A percentile compares a stretch with the other conserved stretches of the same genome.
These are phyloP conservation scores for Anniella stebbinsi DNA, from an alignment of 2,797 vertebrate species.

Conservation along the genomic window DNA sequence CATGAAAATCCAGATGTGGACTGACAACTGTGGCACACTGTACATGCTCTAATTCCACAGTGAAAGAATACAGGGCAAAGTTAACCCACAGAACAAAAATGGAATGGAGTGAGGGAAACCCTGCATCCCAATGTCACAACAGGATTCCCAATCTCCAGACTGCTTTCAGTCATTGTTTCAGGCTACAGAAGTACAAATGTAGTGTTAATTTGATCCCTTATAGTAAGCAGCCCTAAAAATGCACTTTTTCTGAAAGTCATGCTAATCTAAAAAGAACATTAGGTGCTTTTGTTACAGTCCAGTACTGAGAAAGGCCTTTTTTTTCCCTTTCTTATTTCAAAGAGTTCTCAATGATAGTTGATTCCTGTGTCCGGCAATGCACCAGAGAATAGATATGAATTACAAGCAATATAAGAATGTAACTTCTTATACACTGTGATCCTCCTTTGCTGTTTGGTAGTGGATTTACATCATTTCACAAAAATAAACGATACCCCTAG, in stretches of 20 bases:
- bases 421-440: constrained; percentile 27
- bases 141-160: background rate
- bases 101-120: background rate
- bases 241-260: constrained; percentile 63
- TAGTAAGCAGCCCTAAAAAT: constrained; percentile 62
- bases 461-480: constrained; percentile 56
- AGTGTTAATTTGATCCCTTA: constrained; percentile 61
- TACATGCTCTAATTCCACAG: background rate
- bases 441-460: background rate
- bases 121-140: background rate
- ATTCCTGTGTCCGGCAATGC: constrained; percentile 44
- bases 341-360: constrained; percentile 65
- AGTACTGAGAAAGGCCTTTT: constrained; percentile 51
- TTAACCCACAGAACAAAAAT: background rate
- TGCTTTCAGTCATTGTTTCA: background rate
- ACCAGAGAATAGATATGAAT: constrained; percentile 52
- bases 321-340: constrained; percentile 55
- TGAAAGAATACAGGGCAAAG: background rate
- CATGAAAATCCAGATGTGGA: background rate
- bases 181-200: constrained; percentile 51
- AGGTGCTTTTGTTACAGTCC: constrained; percentile 58
- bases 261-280: constrained; percentile 52
- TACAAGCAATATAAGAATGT: constrained; percentile 20
- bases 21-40: background rate
- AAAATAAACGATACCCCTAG: constrained; percentile 60